Evolutionary conservation across 2,113 vertebrate genomes (phyloP), one percentile per base, ranked within the genome.

Genomic region (Cebidichthys violaceus): DNA sequence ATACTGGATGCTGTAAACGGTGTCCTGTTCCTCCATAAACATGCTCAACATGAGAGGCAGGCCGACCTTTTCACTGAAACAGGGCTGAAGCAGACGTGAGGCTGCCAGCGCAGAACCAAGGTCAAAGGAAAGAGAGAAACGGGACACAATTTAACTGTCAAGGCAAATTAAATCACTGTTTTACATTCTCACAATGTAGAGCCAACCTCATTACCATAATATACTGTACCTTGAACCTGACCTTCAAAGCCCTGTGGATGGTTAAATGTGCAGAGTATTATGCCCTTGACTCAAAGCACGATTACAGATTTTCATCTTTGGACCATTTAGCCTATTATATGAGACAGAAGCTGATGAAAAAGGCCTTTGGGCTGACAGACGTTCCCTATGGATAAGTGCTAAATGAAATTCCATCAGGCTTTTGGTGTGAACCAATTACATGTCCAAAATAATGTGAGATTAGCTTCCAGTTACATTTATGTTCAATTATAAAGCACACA

Each of bases 91-190:
- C 24, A 66, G 33, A 79, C 47, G 75, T 33, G 4, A 75, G 64
- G 47, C 75, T 74, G 69, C 31, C 41, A 61, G 75, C 45, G 35
- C 67, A 22, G 7, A 78, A 45, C 24, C 75, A 72, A 74, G 75
- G 76, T 74, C 69, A 77, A 77, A 35, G 43, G 27, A 18, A 76
- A 39, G n/a, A 73, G 47, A 60, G 65, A 82, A 45, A 69, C 24
- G 35, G 73, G 27, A 55, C 47, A 75, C 79, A 31, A 11, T 73
- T 70, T 67, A 73, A 55, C 60, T 33, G 72, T 52, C 65, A 62
- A 47, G 57, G 67, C 37, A 77, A 78, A 85, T 85, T 69, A 80
- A 85, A 84, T 87, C 71, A 77, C 86, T 81, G 69, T 77, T 89
- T 86, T 71, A 83, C 55, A 91, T 86, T 84, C 88, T 52, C 29